Evolutionary conservation across 2,113 vertebrate species (phyloP).

Genomic region (Dromas ardeola): DNA sequence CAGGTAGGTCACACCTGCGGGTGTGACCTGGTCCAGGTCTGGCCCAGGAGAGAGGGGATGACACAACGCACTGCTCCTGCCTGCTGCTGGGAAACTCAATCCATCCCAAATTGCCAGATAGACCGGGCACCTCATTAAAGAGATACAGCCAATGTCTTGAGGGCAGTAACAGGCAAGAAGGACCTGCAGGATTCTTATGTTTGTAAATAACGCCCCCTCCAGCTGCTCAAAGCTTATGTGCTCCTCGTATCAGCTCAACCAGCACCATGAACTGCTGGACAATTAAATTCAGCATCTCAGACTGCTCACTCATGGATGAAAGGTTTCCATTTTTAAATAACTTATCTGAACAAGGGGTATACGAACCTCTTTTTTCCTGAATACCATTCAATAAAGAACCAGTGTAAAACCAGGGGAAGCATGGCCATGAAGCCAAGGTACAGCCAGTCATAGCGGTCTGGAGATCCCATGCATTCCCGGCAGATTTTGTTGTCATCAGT

Average conservation of each 20-base stretch:
- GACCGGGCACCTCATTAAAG: background rate
- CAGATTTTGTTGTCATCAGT: constrained; percentile 87
- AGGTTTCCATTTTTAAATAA: background rate
- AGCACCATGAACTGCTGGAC: background rate
- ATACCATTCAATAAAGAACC: constrained; percentile 99
- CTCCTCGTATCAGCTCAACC: background rate
- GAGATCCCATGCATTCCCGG: constrained; percentile 82
- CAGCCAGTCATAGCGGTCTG: constrained; percentile 95
- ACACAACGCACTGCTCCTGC: background rate
- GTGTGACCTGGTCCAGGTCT: background rate
- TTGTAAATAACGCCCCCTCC: background rate
- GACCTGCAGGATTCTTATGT: background rate
- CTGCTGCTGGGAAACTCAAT: background rate
- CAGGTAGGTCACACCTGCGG: no score
- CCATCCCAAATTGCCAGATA: background rate
- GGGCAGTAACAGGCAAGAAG: background rate
- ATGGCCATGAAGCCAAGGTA: constrained; percentile 98
- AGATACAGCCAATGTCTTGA: background rate
- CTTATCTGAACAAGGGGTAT: background rate
- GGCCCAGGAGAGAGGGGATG: background rate
- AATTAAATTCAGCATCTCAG: background rate
- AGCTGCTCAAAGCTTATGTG: background rate
- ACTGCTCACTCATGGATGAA: fast-evolving
- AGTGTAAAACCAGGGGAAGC: constrained; percentile 93
- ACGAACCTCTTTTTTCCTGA: constrained; percentile 95